Evolutionary conservation across 2,113 vertebrate genomes (phyloP), one percentile per base, ranked within the genome.

Genomic region (Otolemur garnettii): DNA sequence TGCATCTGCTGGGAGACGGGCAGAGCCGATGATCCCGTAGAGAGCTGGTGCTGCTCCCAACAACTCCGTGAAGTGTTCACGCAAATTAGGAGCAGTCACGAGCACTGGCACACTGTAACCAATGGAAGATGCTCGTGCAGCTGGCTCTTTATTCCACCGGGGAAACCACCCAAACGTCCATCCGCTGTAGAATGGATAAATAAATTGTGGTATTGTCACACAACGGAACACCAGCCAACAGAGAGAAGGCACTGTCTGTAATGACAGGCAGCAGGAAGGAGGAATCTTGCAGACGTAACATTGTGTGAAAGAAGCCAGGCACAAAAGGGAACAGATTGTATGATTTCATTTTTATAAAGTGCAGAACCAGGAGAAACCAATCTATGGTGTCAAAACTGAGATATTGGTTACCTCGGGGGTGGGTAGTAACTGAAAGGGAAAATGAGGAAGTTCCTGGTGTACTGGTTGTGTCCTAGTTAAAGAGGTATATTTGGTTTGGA

Each of bases 1-100:
- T 60, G 38, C 83, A 86, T 92, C 90, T 95, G 88, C 79, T 30
- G 15, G 80, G 24, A 10, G 35, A 81, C 82, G 64, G 86, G 50
- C 50, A 17, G 64, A 15, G 53, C 22, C 17, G 66, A 93, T 90
- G 71, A 91, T 33, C 60, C 28, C 0, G 0, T 30, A 7, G 24
- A 80, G 42, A 33, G 64, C 71, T 0, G 0, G 28, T 1, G 7
- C 57, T 2, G 0, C 59, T 91, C 83, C 80, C n/a, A 88, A 45
- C 13, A 24, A 66, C 82, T 22, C 33, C 30, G 2, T 2, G 15
- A 79, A 6, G 42, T 4, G 0, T 74, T 87, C 68, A 28, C 2
- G 5, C 38, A 55, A 60, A 69, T 95, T n/a, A 72, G 83, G 59
- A 68, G 33, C 33, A 18, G 28, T 80, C 15, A 71, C 6, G 15